A percentile compares a stretch with the other conserved stretches of the same genome.
These are phyloP conservation scores for Scolopax mira DNA, from an alignment of 2,113 vertebrate genomes.

Conservation along the genomic window DNA sequence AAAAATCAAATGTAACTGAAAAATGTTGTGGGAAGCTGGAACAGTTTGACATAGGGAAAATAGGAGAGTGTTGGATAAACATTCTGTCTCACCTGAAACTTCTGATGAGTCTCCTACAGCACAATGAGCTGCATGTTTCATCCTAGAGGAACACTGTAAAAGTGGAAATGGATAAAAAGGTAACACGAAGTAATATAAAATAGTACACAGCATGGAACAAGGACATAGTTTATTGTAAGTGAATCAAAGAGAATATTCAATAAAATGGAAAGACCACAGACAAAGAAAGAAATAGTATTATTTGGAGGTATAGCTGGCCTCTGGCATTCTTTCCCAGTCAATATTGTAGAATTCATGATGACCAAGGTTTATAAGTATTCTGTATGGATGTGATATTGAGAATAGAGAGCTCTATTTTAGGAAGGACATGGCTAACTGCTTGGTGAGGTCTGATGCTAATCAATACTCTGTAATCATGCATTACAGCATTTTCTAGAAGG, in stretches of 20 bases:
- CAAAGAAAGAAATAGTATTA: background rate
- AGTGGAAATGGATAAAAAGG: background rate
- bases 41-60: background rate
- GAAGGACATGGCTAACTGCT: background rate
- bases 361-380: background rate
- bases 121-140: background rate
- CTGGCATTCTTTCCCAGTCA: background rate
- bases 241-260: background rate
- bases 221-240: background rate
- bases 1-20: background rate
- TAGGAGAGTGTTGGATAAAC: background rate
- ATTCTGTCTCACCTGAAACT: background rate
- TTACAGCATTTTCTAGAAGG: background rate
- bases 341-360: background rate
- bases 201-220: background rate
- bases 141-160: background rate
- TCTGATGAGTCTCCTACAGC: background rate
- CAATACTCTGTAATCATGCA: background rate
- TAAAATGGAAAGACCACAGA: background rate
- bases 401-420: background rate
- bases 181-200: background rate
- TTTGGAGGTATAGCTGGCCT: background rate
- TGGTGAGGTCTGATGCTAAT: background rate
- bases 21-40: background rate
- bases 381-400: background rate